These are phyloP conservation scores for Euzophera pinguis DNA, from an alignment of 2,888 invertebrate genomes.

Conservation along the genomic window DNA sequence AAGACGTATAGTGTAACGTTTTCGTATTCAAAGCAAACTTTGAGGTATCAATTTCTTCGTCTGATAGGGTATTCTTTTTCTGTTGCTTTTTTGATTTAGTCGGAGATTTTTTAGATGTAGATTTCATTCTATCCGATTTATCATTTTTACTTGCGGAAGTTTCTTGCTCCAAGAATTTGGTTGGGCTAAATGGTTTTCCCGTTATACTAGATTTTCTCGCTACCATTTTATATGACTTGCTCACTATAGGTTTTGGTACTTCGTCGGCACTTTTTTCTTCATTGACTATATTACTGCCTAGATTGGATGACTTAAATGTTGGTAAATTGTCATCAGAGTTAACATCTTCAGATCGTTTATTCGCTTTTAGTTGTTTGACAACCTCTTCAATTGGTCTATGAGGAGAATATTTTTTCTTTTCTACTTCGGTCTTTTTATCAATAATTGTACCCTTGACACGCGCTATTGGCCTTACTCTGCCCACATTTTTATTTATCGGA, in stretches of 20 bases:
- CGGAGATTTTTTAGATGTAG: slow-evolving; percentile 39
- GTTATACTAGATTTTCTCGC: slow-evolving; percentile 73
- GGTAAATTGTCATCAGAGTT: slow-evolving; percentile 30
- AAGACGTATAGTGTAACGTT: slow-evolving; percentile 56
- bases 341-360: slow-evolving; percentile 61
- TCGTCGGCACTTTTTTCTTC: slow-evolving; percentile 46
- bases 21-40: slow-evolving; percentile 65
- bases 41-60: slow-evolving; percentile 65
- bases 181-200: slow-evolving; percentile 73
- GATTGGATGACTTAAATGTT: slow-evolving; percentile 30
- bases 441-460: slow-evolving; percentile 73
- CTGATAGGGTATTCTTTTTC: slow-evolving; percentile 53
- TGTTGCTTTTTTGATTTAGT: slow-evolving; percentile 49
- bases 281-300: slow-evolving; percentile 30
- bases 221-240: slow-evolving; percentile 77
- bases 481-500: slow-evolving; percentile 62
- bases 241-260: slow-evolving; percentile 64
- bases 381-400: slow-evolving; percentile 73
- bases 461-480: slow-evolving; percentile 70
- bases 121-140: slow-evolving; percentile 30
- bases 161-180: slow-evolving; percentile 63
- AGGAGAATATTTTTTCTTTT: slow-evolving; percentile 70
- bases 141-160: slow-evolving; percentile 37
- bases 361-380: slow-evolving; percentile 68
- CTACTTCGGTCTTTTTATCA: slow-evolving; percentile 64